Evolutionary conservation across 1,140 invertebrate genomes (phyloP).

Genomic region (Coelopa frigida): DNA sequence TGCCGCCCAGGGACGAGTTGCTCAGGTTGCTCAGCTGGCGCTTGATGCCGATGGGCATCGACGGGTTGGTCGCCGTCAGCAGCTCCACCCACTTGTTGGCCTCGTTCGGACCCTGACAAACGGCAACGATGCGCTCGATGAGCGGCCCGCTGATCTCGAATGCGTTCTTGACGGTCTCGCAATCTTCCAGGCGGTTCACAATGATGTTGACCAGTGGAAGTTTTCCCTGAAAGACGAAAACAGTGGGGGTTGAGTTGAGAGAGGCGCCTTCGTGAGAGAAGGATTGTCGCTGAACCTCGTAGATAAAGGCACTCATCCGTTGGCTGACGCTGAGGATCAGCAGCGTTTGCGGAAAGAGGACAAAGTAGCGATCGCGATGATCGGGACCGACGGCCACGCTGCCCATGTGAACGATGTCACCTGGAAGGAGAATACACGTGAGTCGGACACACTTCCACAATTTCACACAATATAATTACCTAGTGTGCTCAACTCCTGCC

Average conservation of each 20-base stretch:
- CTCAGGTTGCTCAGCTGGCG: constrained; percentile 42
- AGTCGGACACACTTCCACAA: constrained; percentile 28
- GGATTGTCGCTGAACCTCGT: constrained; percentile 62
- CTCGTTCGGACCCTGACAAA: constrained; percentile 77
- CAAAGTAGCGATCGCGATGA: constrained; percentile 83
- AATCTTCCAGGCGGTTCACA: constrained; percentile 69
- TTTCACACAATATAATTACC: constrained; percentile 51
- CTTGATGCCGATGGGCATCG: constrained; percentile 43
- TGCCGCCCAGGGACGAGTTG: constrained; percentile 36
- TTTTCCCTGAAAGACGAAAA: constrained; percentile 62
- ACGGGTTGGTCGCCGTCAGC: constrained; percentile 48
- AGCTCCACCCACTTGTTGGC: constrained; percentile 81
- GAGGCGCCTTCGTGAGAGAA: background rate
- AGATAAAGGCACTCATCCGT: constrained; percentile 89
- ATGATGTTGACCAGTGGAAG: constrained; percentile 78
- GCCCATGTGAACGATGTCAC: constrained; percentile 65
- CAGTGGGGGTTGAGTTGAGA: background rate
- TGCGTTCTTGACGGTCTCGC: constrained; percentile 73
- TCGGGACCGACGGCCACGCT: constrained; percentile 76
- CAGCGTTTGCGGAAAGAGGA: constrained; percentile 80
- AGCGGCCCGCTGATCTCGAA: constrained; percentile 90
- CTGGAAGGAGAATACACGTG: constrained; percentile 11
- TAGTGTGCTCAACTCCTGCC: constrained; percentile 69
- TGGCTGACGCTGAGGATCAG: constrained; percentile 86
- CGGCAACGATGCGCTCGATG: constrained; percentile 81